A percentile compares a stretch with the other conserved stretches of the same genome.
Evolutionary conservation across 2,888 invertebrate species (phyloP).

Genomic region (Bellardia pandia): DNA sequence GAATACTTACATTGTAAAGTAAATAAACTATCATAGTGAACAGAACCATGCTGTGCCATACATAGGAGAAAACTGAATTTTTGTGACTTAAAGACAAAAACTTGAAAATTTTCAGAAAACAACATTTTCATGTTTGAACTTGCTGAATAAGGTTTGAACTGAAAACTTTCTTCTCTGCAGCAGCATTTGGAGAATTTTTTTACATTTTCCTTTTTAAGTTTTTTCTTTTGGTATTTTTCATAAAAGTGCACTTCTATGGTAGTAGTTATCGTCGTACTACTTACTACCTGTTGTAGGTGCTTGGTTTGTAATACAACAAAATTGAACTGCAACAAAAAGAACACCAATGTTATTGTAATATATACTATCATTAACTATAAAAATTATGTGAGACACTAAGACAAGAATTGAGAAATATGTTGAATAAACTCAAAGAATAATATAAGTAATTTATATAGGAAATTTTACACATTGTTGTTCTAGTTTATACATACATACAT

Average conservation of each 20-base stretch:
- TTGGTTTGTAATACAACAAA: conserved; percentile 6
- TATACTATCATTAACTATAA: not conserved
- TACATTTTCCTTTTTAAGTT: not conserved
- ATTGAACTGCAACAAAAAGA: not conserved
- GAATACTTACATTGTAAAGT: not conserved
- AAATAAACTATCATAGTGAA: not conserved
- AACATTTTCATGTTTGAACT: not conserved
- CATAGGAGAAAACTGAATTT: not conserved
- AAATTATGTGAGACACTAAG: not conserved
- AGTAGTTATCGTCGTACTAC: conserved; percentile 15
- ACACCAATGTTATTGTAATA: not conserved
- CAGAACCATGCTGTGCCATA: not conserved
- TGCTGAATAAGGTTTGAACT: not conserved
- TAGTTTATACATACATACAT: too few species aligned
- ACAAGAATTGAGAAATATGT: not conserved
- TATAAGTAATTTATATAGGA: not conserved
- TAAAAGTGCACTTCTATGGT: conserved; percentile 2
- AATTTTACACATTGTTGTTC: too few species aligned
- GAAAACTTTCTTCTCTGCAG: not conserved
- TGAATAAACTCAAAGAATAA: conserved; percentile 4
- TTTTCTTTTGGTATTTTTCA: not conserved
- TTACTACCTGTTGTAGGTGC: conserved; percentile 9
- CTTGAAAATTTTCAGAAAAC: not conserved
- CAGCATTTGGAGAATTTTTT: conserved; percentile 8
- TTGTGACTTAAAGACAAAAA: not conserved